A percentile compares a stretch with the other conserved stretches of the same genome.
These are phyloP conservation scores for Apantesis nais DNA, from an alignment of 2,888 invertebrate genomes.

Conservation along the genomic window DNA sequence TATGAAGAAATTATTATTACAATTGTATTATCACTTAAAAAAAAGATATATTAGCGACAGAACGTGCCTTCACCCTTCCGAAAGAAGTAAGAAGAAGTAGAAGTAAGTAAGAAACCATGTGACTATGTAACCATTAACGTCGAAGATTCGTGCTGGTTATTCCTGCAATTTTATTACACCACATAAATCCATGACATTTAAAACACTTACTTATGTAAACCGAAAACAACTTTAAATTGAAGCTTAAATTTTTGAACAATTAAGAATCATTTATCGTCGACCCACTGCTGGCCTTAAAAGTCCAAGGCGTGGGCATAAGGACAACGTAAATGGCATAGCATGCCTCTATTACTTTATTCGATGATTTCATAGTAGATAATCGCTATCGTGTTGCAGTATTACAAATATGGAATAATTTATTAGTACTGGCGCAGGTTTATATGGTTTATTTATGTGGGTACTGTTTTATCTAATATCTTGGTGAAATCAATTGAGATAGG, in stretches of 20 bases:
- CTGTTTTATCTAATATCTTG: background rate
- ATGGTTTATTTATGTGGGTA: background rate
- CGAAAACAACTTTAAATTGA: constrained; percentile 38
- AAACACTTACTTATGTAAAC: constrained; percentile 24
- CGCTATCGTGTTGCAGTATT: constrained; percentile 15
- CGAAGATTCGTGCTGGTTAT: background rate
- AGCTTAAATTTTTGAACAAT: constrained; percentile 38
- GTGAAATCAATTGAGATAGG: background rate
- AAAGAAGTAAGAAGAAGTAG: too few species aligned
- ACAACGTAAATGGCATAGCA: constrained; percentile 35
- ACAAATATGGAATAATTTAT: constrained; percentile 12
- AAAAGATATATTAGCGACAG: too few species aligned
- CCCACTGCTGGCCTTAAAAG: constrained; percentile 38
- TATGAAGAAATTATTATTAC: too few species aligned
- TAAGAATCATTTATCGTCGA: constrained; percentile 40
- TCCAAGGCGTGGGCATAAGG: constrained; percentile 32
- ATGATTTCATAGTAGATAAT: constrained; percentile 28
- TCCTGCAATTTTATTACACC: background rate
- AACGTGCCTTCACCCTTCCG: too few species aligned
- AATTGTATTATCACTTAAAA: too few species aligned
- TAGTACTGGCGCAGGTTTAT: background rate
- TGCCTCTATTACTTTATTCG: constrained; percentile 18
- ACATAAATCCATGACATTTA: background rate
- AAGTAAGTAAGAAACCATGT: background rate
- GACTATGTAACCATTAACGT: too few species aligned